Base-by-base conservation (phyloP, 2,113 vertebrate species). In the Rhineura floridana region DNA sequence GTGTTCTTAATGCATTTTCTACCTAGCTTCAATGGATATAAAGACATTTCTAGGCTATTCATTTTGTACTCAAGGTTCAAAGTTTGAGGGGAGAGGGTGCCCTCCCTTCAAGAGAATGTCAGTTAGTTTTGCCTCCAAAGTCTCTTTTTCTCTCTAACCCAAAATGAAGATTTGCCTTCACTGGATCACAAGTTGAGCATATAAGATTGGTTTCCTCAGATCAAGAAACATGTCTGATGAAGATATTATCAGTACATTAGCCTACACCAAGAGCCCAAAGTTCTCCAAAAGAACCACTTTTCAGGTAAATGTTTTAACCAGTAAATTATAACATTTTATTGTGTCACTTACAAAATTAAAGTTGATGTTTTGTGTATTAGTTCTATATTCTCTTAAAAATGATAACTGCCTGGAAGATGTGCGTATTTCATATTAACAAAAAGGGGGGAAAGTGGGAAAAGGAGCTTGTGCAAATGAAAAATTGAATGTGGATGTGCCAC, bases 241-340 rank as follows among this genome's bases (percentile, higher is more conserved):
- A 81, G 80, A 91, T 46, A 94, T 96, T 81, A 89, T 92, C 52
- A 98, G 95, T 72, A 96, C 95, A 36, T 95, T 98, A 89, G 97
- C 98, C 42, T 97, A 98, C 91, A 96, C 93, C 12, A 98, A 97
- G 92, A 98, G 97, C 75, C 98, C 97, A 2, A 98, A 97, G 94
- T 92, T 95, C 80, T 94, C 97, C 36, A 98, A 94, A 95, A 98
- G 98, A 95, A 98, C 98, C 62, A 96, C 96, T 80, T 98, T 98
- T 91, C 98, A 98, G 98, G 98, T 98, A 95, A 91, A 30, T 87
- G 36, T 83, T 90, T 87, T 48, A 72, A 72, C 69, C 5, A 44
- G 13, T 55, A 78, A 19, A 46, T 76, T 59, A 23, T n/a, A 85
- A 23, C n/a, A 30, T 76, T 30, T 93, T 87, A 85, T 77, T 90